A percentile compares a stretch with the other conserved stretches of the same genome.
Conservation (phyloP, 2,888 invertebrate species). For the Silvanus unidentatus region DNA sequence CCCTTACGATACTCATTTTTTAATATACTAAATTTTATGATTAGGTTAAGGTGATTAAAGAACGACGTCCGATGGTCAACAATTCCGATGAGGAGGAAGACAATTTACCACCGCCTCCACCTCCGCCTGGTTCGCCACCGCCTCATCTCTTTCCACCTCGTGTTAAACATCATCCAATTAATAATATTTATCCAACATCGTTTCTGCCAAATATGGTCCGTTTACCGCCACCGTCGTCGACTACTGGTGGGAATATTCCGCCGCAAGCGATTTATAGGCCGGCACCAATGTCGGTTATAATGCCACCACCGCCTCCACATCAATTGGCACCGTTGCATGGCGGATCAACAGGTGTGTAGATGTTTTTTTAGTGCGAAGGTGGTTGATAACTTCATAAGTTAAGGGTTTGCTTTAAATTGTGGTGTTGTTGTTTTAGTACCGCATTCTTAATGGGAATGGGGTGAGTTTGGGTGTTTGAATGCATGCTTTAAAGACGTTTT, state of each 20-base stretch:
- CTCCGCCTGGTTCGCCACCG: slow-evolving; percentile 57
- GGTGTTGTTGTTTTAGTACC: too few relatives aligned
- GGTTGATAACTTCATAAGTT: too few relatives aligned
- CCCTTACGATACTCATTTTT: too few relatives aligned
- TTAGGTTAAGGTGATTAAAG: slow-evolving; percentile 28
- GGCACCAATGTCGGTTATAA: slow-evolving; percentile 12
- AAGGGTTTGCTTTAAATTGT: too few relatives aligned
- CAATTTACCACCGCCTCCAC: slow-evolving; percentile 54
- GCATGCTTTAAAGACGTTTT: too few relatives aligned
- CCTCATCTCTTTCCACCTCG: slow-evolving; percentile 51
- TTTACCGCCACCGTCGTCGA: slow-evolving; percentile 19
- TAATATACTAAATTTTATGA: too few relatives aligned
- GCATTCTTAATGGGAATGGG: too few relatives aligned
- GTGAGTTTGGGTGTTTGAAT: too few relatives aligned
- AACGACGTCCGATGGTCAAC: slow-evolving; percentile 27
- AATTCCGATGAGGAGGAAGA: slow-evolving; percentile 49
- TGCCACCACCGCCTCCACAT: slow-evolving; percentile 16
- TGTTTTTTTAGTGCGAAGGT: too few relatives aligned
- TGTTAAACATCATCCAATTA: slow-evolving; percentile 36
- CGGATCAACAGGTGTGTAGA: neutral
- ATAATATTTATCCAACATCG: slow-evolving; percentile 32
- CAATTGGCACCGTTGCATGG: slow-evolving; percentile 8
- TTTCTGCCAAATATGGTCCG: slow-evolving; percentile 12
- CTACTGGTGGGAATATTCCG: neutral
- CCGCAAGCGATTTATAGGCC: neutral